These are phyloP conservation scores for Malthinus flaveolus DNA, from an alignment of 2,888 invertebrate genomes.

Conservation along the genomic window DNA sequence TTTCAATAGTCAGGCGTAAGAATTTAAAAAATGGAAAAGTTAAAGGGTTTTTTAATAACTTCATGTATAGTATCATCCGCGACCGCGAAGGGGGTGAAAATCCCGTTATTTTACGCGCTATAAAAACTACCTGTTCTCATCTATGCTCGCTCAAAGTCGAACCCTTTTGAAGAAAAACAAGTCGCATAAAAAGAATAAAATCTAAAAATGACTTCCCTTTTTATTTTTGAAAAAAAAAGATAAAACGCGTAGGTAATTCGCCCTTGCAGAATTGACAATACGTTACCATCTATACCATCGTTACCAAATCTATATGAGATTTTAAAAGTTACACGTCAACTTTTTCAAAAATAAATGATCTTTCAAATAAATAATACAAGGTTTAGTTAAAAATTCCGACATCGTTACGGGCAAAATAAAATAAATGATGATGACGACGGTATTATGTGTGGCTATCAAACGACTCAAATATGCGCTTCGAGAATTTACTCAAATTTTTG, in stretches of 20 bases:
- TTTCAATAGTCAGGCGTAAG: slow-evolving; percentile 3
- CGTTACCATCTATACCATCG: no score
- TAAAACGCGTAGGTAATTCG: neutral
- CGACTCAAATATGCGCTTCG: slow-evolving; percentile 14
- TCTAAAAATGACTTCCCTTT: no score
- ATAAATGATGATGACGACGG: slow-evolving; percentile 40
- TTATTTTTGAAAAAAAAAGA: no score
- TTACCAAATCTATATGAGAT: neutral
- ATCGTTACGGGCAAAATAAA: slow-evolving; percentile 38
- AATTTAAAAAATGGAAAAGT: slow-evolving; percentile 6
- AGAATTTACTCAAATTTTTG: slow-evolving; percentile 17
- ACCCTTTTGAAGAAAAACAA: slow-evolving; percentile 1
- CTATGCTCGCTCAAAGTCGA: slow-evolving; percentile 10
- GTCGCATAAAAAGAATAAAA: neutral
- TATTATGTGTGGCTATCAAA: slow-evolving; percentile 14
- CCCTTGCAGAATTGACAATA: neutral
- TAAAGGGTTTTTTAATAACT: slow-evolving; percentile 13
- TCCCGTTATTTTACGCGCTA: slow-evolving; percentile 23
- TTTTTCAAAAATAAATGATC: slow-evolving; percentile 30
- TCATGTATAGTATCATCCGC: neutral
- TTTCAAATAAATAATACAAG: slow-evolving; percentile 31
- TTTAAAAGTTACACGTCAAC: slow-evolving; percentile 15
- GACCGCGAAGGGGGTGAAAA: slow-evolving; percentile 14
- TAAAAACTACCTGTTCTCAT: slow-evolving; percentile 23
- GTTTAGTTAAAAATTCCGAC: slow-evolving; percentile 33